phyloP scores from a whole-genome alignment of 2,888 invertebrate species.

The Nysson spinosus region DNA sequence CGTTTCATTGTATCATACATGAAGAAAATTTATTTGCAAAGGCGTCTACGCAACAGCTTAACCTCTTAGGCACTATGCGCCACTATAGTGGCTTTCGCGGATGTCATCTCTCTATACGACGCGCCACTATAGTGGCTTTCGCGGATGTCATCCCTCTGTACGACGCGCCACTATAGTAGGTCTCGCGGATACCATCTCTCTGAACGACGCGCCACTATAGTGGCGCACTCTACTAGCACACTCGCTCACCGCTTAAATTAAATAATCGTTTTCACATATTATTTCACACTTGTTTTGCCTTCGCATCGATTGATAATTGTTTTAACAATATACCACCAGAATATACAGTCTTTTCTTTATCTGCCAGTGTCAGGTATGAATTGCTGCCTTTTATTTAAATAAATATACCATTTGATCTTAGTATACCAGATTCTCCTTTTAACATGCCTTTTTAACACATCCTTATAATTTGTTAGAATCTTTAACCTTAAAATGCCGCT shows the following conservation, averaged over 20 bases:
- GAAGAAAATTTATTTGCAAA: slow-evolving; percentile 23
- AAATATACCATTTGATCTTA: too few species aligned
- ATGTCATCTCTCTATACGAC: too few species aligned
- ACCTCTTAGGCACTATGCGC: too few species aligned
- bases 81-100: too few species aligned
- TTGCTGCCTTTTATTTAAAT: too few species aligned
- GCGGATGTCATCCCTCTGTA: too few species aligned
- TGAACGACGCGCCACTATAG: neutral
- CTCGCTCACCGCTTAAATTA: slow-evolving; percentile 16
- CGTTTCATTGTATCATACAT: slow-evolving; percentile 16
- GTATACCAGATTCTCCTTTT: too few species aligned
- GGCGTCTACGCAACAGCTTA: slow-evolving; percentile 15
- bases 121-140: too few species aligned
- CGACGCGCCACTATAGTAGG: too few species aligned
- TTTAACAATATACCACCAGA: slow-evolving; percentile 11
- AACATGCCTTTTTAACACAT: too few species aligned
- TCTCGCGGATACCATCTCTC: neutral
- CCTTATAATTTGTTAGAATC: slow-evolving; percentile 11
- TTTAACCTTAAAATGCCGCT: slow-evolving; percentile 10
- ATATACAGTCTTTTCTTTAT: slow-evolving; percentile 8
- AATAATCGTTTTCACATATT: slow-evolving; percentile 14
- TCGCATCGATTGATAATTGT: slow-evolving; percentile 17
- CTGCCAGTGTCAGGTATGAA: too few species aligned
- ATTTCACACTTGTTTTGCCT: slow-evolving; percentile 10
- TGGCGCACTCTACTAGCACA: slow-evolving; percentile 17